Conservation (phyloP, 2,888 invertebrate genomes). For the Agrilus mali region DNA sequence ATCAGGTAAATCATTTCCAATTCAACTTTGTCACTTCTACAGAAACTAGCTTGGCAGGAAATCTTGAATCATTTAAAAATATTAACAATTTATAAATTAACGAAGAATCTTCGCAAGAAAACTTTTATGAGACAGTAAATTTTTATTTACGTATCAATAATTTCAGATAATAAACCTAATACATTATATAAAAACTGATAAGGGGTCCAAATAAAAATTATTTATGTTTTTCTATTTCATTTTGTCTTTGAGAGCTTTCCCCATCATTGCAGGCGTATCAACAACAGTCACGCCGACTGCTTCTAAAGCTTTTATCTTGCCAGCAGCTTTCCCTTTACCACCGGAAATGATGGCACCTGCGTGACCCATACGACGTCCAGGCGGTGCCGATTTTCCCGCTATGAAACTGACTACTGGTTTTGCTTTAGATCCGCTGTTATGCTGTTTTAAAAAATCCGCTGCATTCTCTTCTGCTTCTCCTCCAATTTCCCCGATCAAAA, state of each 20-base stretch:
- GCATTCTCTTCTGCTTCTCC: conserved; percentile 94
- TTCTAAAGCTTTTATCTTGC: conserved; percentile 85
- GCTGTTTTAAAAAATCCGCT: conserved; percentile 68
- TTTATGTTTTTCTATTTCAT: conserved; percentile 6
- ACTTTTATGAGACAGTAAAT: too few relatives aligned
- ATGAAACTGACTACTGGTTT: conserved; percentile 98
- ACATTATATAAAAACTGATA: too few relatives aligned
- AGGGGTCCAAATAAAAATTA: not conserved
- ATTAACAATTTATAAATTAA: too few relatives aligned
- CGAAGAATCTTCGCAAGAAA: too few relatives aligned
- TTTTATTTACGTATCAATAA: too few relatives aligned
- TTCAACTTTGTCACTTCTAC: too few relatives aligned
- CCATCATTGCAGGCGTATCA: conserved; percentile 86
- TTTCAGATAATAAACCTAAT: too few relatives aligned
- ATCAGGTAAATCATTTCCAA: too few relatives aligned
- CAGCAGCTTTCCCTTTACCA: conserved; percentile 90
- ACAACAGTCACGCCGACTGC: conserved; percentile 82
- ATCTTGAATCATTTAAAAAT: too few relatives aligned
- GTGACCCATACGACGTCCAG: conserved; percentile 96
- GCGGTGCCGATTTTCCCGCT: conserved; percentile 93
- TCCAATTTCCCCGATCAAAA: conserved; percentile 91
- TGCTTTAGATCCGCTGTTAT: conserved; percentile 65
- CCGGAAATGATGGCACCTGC: conserved; percentile 98
- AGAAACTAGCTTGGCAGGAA: too few relatives aligned
- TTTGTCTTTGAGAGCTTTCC: conserved; percentile 57